Evolutionary conservation across 1,140 invertebrate genomes (phyloP).

Genomic region (Scylla paramamosain): DNA sequence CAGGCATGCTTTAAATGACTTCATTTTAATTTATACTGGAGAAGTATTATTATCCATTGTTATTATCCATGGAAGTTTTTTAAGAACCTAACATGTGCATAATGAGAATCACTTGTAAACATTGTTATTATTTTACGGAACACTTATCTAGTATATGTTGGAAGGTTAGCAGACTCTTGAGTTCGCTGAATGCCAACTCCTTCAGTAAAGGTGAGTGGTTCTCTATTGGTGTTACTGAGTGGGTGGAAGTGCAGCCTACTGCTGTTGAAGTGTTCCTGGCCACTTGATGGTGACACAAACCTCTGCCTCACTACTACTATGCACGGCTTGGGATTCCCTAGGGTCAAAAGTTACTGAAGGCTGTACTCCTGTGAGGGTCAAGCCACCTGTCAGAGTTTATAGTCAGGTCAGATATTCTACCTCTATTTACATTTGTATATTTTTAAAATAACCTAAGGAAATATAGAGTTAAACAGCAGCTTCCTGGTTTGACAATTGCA

Average conservation of each 20-base stretch:
- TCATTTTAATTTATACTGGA: too few species aligned
- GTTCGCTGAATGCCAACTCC: not conserved
- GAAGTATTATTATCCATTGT: too few species aligned
- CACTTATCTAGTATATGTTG: too few species aligned
- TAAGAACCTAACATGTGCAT: too few species aligned
- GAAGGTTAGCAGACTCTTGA: not conserved
- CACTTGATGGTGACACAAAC: constrained; percentile 58
- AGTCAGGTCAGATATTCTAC: constrained; percentile 44
- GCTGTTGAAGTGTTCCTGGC: constrained; percentile 65
- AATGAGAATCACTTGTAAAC: too few species aligned
- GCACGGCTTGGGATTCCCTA: not conserved
- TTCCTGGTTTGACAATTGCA: not conserved
- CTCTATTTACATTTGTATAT: constrained; percentile 39
- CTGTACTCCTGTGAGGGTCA: not conserved
- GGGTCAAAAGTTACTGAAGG: not conserved
- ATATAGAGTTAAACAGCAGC: not conserved
- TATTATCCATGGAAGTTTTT: too few species aligned
- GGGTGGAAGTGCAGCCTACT: constrained; percentile 66
- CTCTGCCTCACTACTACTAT: constrained; percentile 66
- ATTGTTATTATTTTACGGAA: too few species aligned
- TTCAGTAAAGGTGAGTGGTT: not conserved
- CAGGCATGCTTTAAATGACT: too few species aligned
- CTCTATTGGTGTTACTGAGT: not conserved
- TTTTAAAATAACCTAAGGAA: not conserved
- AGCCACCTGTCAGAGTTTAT: not conserved